phyloP scores from a whole-genome alignment of 2,113 vertebrate genomes.

The Calidris pygmaea region DNA sequence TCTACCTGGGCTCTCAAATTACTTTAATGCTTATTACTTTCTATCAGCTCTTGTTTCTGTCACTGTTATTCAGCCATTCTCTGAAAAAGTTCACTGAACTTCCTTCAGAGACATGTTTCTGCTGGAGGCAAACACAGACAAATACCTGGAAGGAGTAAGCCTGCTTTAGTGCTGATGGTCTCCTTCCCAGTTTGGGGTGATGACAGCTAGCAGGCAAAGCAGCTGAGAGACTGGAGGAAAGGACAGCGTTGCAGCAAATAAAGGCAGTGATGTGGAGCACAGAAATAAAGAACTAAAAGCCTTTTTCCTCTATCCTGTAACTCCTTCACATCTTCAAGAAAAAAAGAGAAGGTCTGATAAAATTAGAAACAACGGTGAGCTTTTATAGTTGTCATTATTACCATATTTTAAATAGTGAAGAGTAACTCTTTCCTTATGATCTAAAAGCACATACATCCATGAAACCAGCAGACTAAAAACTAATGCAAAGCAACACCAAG shows the following conservation, averaged over 20 bases:
- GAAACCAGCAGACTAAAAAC: neutral
- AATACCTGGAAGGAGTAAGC: neutral
- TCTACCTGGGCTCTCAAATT: neutral
- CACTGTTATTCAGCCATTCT: neutral
- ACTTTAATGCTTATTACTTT: neutral
- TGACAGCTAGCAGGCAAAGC: neutral
- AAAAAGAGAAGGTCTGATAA: neutral
- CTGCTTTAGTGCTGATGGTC: neutral
- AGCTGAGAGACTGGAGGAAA: neutral
- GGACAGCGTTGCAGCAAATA: neutral
- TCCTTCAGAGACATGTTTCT: neutral
- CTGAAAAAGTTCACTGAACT: neutral
- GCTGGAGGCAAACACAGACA: neutral
- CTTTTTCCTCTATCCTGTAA: neutral
- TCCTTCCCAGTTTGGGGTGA: neutral
- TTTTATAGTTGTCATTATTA: neutral
- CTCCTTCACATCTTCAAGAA: neutral
- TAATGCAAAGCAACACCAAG: neutral
- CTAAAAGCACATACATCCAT: neutral
- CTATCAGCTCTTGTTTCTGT: neutral
- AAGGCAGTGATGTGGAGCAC: neutral
- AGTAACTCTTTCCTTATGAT: neutral
- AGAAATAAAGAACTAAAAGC: neutral
- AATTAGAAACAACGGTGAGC: neutral
- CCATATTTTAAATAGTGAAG: neutral